Evolutionary conservation across 2,797 vertebrate genomes (phyloP).

Genomic region (Etheostoma perlongum): DNA sequence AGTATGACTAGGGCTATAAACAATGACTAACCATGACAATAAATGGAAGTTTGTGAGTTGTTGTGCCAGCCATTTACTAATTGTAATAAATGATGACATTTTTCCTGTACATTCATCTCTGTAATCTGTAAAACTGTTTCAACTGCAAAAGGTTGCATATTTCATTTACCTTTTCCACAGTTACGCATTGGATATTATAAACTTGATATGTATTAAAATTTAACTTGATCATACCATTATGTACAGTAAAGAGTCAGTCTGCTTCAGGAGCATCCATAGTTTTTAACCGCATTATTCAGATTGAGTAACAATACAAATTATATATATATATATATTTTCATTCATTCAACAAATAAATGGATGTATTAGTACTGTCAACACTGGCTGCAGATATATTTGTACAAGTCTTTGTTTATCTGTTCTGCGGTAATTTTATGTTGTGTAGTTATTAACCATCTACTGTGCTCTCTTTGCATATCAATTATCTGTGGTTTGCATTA

Average conservation of each 20-base stretch:
- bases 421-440: not conserved
- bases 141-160: not conserved
- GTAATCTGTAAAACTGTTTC: too few species aligned
- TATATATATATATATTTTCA: too few species aligned
- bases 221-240: not conserved
- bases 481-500: not conserved
- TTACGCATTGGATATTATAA: not conserved
- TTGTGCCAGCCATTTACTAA: too few species aligned
- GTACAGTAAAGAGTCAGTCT: not conserved
- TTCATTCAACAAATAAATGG: not conserved
- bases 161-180: not conserved
- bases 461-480: not conserved
- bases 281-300: too few species aligned
- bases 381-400: not conserved
- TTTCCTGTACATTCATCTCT: too few species aligned
- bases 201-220: not conserved
- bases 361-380: not conserved
- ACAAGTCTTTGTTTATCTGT: not conserved
- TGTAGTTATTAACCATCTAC: not conserved
- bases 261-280: too few species aligned
- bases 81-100: too few species aligned
- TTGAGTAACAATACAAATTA: too few species aligned
- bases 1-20: too few species aligned
- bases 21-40: too few species aligned
- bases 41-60: too few species aligned